Evolutionary conservation across 2,113 vertebrate genomes (phyloP), one percentile per base, ranked within the genome.

Genomic region (Gallinago media): DNA sequence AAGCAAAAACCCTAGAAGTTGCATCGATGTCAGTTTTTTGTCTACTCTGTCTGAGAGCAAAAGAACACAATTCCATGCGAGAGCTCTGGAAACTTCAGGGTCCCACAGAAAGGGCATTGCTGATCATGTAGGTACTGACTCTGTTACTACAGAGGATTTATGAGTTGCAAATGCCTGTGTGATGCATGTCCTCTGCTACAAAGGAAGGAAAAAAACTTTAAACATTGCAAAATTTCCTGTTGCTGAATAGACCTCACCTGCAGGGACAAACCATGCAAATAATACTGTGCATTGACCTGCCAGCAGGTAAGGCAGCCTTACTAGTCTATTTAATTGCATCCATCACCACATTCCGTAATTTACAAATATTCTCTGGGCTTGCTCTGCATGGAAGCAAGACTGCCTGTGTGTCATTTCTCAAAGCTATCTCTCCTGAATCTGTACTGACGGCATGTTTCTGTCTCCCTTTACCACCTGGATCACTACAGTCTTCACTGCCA

Each of bases 21-120:
- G 3, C 19, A 21, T 14, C 1, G 1, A 9, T 52, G 15, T n/a
- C 3, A 1, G 2, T 29, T 65, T 75, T 85, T 79, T 42, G 32
- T 61, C 16, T 32, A 4, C 16, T 40, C 16, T 9, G 20, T 55
- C 71, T 82, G 49, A 55, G 31, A 70, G 19, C 6, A 44, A 32
- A 85, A 56, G 6, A n/a, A 3, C 14, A 14, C 32, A 56, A 19
- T 12, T 44, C 19, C 22, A 8, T 17, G 3, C 20, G 29, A 72
- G 76, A 8, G 21, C 31, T 40, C 36, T 73, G 40, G 49, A 92
- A 83, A 36, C 32, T 10, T 42, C 54, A 88, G 40, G 9, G 8
- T 56, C 34, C 34, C 32, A 13, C 13, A 31, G 44, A 22, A 73
- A 73, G 6, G 13, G 8, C 40, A 25, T 18, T 70, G 23, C 17